These are phyloP conservation scores for Acrobasis suavella DNA, from an alignment of 2,888 invertebrate genomes.

Conservation along the genomic window DNA sequence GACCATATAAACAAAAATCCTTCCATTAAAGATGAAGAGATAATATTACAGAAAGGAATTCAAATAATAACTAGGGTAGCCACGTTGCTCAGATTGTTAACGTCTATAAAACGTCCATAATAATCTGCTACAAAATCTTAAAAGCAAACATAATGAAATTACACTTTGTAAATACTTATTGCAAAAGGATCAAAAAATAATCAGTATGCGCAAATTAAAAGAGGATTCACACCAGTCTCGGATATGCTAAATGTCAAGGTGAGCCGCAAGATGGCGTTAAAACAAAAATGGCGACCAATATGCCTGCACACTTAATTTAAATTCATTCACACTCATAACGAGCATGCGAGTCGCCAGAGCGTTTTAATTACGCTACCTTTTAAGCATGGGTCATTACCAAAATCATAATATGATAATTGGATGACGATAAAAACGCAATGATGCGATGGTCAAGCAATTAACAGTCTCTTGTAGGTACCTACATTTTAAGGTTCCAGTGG, in stretches of 20 bases:
- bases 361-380: constrained; percentile 3
- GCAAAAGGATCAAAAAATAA: constrained; percentile 24
- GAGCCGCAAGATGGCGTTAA: constrained; percentile 53
- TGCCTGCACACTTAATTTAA: constrained; percentile 21
- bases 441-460: background rate
- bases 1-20: no score
- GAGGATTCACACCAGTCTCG: constrained; percentile 51
- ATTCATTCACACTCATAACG: constrained; percentile 27
- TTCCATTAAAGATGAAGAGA: background rate
- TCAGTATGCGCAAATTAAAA: constrained; percentile 43
- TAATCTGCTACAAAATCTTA: constrained; percentile 4
- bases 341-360: constrained; percentile 7
- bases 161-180: constrained; percentile 11
- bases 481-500: no score
- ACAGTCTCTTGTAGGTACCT: background rate
- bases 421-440: background rate
- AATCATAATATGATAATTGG: constrained; percentile 18
- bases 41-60: background rate
- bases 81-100: background rate
- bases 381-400: constrained; percentile 14
- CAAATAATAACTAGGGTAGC: background rate
- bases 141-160: constrained; percentile 9
- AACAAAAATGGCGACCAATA: constrained; percentile 47
- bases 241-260: constrained; percentile 70
- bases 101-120: background rate